phyloP scores from a whole-genome alignment of 2,113 vertebrate species.

The Cavia aperea region DNA sequence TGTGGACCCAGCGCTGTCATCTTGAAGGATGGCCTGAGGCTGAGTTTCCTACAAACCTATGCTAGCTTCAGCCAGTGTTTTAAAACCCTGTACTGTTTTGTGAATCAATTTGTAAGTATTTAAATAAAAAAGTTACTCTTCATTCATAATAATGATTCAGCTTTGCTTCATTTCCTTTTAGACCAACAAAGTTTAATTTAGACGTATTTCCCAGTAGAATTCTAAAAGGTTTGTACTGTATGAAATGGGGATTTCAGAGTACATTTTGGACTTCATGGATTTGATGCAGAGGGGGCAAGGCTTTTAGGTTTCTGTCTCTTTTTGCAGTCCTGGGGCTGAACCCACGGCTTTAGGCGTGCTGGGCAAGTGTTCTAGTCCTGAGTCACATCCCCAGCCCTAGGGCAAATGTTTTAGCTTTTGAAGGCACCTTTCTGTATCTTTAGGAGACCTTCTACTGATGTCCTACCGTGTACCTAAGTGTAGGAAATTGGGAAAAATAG shows the following conservation, averaged over 20 bases:
- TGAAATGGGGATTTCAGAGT: not conserved
- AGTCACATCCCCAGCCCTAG: not conserved
- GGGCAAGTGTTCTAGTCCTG: not conserved
- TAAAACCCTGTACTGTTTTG: not conserved
- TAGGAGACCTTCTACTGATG: not conserved
- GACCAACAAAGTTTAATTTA: slow-evolving; percentile 37
- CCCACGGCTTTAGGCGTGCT: not conserved
- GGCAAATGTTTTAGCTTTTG: not conserved
- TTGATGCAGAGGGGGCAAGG: not conserved
- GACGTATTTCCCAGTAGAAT: slow-evolving; percentile 25
- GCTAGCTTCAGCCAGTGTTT: slow-evolving; percentile 3
- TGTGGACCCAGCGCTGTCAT: not conserved
- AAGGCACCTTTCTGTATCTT: not conserved
- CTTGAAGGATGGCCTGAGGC: not conserved
- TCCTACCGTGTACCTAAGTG: not conserved
- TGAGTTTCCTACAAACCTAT: not conserved
- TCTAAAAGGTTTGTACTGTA: slow-evolving; percentile 22
- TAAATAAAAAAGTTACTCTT: slow-evolving; percentile 14
- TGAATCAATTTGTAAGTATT: slow-evolving; percentile 35
- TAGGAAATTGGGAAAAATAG: not conserved
- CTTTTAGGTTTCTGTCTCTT: not conserved
- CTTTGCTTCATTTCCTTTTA: slow-evolving; percentile 57
- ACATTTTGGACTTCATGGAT: not conserved
- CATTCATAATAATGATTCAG: slow-evolving; percentile 58
- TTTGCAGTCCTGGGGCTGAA: not conserved